Evolutionary conservation across 2,888 invertebrate species (phyloP).

Genomic region (Allophyes oxyacanthae): DNA sequence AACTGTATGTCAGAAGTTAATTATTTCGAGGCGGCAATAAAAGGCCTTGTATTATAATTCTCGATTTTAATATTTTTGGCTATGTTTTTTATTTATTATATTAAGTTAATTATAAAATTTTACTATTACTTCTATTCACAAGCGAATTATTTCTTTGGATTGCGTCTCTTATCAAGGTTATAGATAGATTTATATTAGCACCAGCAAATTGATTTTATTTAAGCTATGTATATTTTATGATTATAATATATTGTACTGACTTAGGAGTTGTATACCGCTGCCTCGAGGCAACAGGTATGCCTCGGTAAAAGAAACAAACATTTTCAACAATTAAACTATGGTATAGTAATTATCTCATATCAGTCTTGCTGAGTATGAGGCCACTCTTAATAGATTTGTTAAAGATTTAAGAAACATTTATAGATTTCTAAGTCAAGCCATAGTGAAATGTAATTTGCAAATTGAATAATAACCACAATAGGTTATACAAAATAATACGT

Average conservation of each 20-base stretch:
- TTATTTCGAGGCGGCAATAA: too few relatives aligned
- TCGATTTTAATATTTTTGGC: too few relatives aligned
- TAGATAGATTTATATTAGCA: slow-evolving; percentile 55
- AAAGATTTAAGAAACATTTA: background rate
- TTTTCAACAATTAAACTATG: background rate
- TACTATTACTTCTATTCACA: slow-evolving; percentile 41
- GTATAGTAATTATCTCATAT: slow-evolving; percentile 4
- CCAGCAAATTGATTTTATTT: slow-evolving; percentile 56
- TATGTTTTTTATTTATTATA: slow-evolving; percentile 18
- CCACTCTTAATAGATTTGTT: background rate
- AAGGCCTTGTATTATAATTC: too few relatives aligned
- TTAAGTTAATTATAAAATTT: too few relatives aligned
- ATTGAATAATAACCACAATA: too few relatives aligned
- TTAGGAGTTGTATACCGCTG: background rate
- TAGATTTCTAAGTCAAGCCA: background rate
- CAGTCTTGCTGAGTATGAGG: slow-evolving; percentile 30
- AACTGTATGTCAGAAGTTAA: too few relatives aligned
- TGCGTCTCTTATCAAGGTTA: slow-evolving; percentile 16
- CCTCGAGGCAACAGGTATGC: background rate
- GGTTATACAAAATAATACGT: too few relatives aligned
- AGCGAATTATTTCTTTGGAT: slow-evolving; percentile 27
- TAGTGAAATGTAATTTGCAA: background rate
- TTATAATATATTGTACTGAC: slow-evolving; percentile 3
- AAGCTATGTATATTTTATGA: slow-evolving; percentile 34
- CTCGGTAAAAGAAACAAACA: slow-evolving; percentile 6